Conservation (phyloP, 1,140 invertebrate species). For the Linepithema humile region DNA sequence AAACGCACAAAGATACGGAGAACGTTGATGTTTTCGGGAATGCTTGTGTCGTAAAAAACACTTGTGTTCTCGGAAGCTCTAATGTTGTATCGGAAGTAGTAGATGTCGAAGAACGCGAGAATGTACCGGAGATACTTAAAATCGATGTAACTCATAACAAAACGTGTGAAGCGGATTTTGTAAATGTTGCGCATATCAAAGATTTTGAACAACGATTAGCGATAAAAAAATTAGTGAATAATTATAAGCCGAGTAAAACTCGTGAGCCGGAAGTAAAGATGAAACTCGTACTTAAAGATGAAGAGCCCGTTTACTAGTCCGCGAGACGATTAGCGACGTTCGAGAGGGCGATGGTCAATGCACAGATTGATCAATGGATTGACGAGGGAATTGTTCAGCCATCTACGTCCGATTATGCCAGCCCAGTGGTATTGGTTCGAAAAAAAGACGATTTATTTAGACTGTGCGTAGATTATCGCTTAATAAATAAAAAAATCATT, state of each 20-base stretch:
- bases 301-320: constrained; percentile 38
- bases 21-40: too few relatives aligned
- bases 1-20: too few relatives aligned
- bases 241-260: background rate
- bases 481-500: constrained; percentile 70
- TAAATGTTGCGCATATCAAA: background rate
- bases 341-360: constrained; percentile 60
- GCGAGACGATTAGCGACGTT: constrained; percentile 30
- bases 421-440: constrained; percentile 80
- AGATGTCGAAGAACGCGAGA: background rate
- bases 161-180: background rate
- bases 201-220: too few relatives aligned
- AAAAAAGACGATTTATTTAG: constrained; percentile 83
- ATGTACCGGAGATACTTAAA: background rate
- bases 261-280: background rate
- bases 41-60: too few relatives aligned
- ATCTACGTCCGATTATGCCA: constrained; percentile 80
- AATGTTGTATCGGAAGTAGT: too few relatives aligned
- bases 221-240: background rate
- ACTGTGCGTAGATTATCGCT: constrained; percentile 77
- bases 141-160: too few relatives aligned
- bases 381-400: constrained; percentile 65
- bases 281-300: constrained; percentile 51
- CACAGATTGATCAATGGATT: constrained; percentile 61
- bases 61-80: too few relatives aligned